Conservation (phyloP, 2,113 vertebrate species). For the Emydura subglobosa region DNA sequence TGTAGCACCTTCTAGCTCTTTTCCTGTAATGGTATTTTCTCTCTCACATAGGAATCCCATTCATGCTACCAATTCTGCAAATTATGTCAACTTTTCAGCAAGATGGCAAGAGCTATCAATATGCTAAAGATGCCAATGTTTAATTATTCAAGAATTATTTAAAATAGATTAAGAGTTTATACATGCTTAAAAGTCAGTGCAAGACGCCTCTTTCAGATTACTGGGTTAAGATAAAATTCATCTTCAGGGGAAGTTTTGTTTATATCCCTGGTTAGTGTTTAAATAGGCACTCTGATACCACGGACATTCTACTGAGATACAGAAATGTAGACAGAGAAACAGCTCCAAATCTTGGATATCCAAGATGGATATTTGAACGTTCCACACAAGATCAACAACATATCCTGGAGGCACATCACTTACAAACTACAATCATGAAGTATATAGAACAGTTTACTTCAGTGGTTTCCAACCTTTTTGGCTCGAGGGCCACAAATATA, state of each 20-base stretch:
- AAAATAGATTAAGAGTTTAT: neutral
- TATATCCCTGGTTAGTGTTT: neutral
- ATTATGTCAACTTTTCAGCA: neutral
- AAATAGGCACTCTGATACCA: neutral
- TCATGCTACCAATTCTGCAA: neutral
- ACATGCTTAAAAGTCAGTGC: neutral
- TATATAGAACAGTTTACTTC: neutral
- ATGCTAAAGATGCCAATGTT: neutral
- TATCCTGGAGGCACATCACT: conserved; percentile 5
- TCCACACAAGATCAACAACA: neutral
- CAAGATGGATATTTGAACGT: neutral
- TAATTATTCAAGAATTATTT: neutral
- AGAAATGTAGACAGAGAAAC: neutral
- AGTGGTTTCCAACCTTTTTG: neutral
- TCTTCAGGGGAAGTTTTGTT: neutral
- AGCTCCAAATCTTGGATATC: neutral
- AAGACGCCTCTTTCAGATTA: neutral
- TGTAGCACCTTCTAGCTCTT: neutral
- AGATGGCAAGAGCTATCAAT: neutral
- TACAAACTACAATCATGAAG: neutral
- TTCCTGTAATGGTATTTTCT: neutral
- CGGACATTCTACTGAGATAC: neutral
- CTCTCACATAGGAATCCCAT: neutral
- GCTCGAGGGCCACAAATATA: no score
- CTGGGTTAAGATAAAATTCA: neutral